Conservation (phyloP, 2,888 invertebrate genomes). For the Tetragonisca angustula region DNA sequence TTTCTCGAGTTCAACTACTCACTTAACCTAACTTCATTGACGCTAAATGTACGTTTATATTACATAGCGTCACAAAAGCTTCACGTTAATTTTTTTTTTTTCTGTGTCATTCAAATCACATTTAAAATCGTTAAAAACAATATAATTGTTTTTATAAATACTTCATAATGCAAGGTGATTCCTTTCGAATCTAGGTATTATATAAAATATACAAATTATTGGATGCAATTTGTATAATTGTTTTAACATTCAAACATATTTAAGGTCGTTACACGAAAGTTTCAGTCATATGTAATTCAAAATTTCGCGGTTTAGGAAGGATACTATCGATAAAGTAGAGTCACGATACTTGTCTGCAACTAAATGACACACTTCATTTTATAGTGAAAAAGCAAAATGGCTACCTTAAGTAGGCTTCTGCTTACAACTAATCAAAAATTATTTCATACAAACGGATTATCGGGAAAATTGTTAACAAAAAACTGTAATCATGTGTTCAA, state of each 20-base stretch:
- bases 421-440: slow-evolving; percentile 81
- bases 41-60: slow-evolving; percentile 32
- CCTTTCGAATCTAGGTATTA: neutral
- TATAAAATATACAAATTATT: no score
- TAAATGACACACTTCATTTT: neutral
- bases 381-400: slow-evolving; percentile 85
- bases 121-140: neutral
- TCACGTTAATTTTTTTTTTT: slow-evolving; percentile 2
- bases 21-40: slow-evolving; percentile 71
- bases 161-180: neutral
- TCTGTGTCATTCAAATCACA: neutral
- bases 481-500: slow-evolving; percentile 21
- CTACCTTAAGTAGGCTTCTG: slow-evolving; percentile 87
- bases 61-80: slow-evolving; percentile 11
- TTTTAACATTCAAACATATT: neutral
- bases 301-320: slow-evolving; percentile 5
- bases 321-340: slow-evolving; percentile 8
- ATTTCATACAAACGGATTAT: slow-evolving; percentile 73
- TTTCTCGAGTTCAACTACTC: slow-evolving; percentile 76
- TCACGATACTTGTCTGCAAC: neutral
- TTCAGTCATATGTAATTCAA: neutral
- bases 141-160: neutral
- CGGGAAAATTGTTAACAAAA: slow-evolving; percentile 64
- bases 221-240: neutral
- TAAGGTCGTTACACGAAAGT: neutral